Evolutionary conservation across 2,797 vertebrate genomes (phyloP), one percentile per base, ranked within the genome.

Genomic region (Pseudochirops corinnae): DNA sequence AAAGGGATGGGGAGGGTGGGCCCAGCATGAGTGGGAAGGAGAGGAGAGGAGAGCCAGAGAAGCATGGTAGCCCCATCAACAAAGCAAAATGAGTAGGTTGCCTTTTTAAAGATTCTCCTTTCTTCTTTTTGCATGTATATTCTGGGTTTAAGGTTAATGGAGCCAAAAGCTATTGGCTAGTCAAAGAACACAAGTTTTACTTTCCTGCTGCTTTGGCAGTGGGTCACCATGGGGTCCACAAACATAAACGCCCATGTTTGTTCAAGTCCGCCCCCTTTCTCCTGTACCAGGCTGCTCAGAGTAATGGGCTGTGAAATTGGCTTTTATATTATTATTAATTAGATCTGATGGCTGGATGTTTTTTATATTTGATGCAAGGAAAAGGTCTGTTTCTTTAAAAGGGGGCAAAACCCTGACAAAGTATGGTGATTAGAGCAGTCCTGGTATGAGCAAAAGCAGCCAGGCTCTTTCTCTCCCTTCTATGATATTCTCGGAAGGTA

Each of bases 241-340:
- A 98, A 98, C 92, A 97, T 1, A 93, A 56, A 96, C 26, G 0
- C 98, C 98, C 97, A 98, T 98, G 97, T 98, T 98, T 98, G 95
- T 98, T 97, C 94, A 98, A 98, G 95, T 90, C 91, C 95, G 92
- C 95, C 95, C 58, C 97, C 96, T 96, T 98, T 98, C 98, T 93
- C 96, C 93, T 95, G 62, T 96, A 98, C 95, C 97, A 97, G 95
- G 90, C 96, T 98, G 92, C 4, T 95, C 97, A 67, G 95, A 90
- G 98, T 98, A 99, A 99, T 98, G 98, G 98, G 92, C 98, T 98
- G 98, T 98, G 97, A 99, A 98, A 99, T 98, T 98, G 98, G 90
- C 97, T 98, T 98, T 98, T 98, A 97, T 98, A 98, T 98, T 98
- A 98, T 98, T 99, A 98, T 98, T 98, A 99, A 99, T 98, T 98